Evolutionary conservation across 2,888 invertebrate genomes (phyloP).

Genomic region (Sesamia inferens): DNA sequence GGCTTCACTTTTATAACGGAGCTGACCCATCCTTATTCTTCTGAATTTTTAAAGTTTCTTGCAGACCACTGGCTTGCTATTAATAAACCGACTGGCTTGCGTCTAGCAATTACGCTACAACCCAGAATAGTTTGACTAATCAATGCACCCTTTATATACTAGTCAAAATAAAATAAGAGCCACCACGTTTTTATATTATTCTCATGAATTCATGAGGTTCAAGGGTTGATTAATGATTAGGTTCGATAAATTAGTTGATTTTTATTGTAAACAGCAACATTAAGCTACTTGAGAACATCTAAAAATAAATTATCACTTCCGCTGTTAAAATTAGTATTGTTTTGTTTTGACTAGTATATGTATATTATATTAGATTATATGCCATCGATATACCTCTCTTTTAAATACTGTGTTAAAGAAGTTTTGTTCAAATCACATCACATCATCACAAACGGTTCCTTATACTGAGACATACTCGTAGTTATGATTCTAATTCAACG

Average conservation of each 20-base stretch:
- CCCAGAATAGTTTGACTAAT: not conserved
- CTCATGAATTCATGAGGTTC: no score
- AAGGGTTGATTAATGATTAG: no score
- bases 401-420: not conserved
- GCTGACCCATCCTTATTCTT: not conserved
- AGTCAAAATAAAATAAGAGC: no score
- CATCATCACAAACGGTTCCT: not conserved
- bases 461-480: not conserved
- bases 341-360: no score
- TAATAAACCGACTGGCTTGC: constrained; percentile 1
- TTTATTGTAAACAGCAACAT: no score
- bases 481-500: not conserved
- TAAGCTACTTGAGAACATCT: no score
- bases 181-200: no score
- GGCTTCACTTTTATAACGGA: not conserved
- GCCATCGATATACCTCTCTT: not conserved
- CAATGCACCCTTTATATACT: not conserved
- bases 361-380: not conserved
- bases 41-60: constrained; percentile 10
- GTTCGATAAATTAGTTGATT: no score
- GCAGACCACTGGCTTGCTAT: constrained; percentile 11
- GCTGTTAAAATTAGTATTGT: no score
- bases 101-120: constrained; percentile 7
- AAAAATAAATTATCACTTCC: no score
- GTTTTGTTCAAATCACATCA: no score